Evolutionary conservation across 2,888 invertebrate genomes (phyloP).

Genomic region (Oasisia sp.): DNA sequence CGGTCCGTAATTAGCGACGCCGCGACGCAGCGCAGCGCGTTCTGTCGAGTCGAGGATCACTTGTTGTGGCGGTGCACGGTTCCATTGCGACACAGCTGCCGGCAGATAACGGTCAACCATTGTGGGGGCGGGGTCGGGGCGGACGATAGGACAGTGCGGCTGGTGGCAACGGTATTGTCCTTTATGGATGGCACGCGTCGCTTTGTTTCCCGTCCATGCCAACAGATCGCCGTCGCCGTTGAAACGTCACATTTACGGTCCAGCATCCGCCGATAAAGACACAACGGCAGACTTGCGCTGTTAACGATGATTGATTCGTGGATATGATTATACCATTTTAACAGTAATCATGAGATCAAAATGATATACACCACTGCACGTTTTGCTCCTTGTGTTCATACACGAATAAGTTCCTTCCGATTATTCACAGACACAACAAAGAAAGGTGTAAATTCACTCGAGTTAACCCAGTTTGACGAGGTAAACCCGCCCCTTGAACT

Average conservation of each 20-base stretch:
- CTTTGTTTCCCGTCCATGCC: not conserved
- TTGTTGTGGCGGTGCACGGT: not conserved
- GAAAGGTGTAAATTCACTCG: not conserved
- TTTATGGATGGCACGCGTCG: not conserved
- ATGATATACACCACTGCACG: not conserved
- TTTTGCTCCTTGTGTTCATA: not conserved
- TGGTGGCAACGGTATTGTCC: not conserved
- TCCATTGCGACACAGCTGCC: constrained; percentile 6
- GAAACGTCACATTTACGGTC: not conserved
- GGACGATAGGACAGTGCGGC: not conserved
- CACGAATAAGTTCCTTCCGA: not conserved
- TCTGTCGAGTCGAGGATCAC: not conserved
- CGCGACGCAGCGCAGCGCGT: not conserved
- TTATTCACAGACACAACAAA: not conserved
- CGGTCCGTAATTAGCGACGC: not conserved
- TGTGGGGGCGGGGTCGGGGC: not conserved
- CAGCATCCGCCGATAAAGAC: not conserved
- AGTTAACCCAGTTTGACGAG: not conserved
- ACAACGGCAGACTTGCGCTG: not conserved
- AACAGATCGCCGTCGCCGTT: not conserved
- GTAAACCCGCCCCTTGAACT: not conserved
- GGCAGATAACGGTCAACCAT: not conserved
- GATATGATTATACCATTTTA: not conserved
- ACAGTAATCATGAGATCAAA: not conserved
- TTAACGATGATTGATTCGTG: not conserved